phyloP scores from a whole-genome alignment of 2,113 vertebrate species.

The Sardina pilchardus region DNA sequence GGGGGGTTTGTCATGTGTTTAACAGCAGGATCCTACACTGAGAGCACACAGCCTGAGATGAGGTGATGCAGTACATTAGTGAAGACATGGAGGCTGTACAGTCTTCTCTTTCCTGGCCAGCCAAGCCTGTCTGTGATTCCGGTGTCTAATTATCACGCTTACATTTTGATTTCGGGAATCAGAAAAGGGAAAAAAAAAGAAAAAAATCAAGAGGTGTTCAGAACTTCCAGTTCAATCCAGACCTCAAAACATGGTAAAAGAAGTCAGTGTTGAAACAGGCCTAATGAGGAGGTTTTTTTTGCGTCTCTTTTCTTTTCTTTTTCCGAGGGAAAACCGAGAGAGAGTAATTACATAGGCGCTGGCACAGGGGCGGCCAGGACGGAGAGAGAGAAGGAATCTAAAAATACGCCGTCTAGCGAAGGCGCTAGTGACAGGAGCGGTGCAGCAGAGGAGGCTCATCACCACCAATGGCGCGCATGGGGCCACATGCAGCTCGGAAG shows the following conservation, averaged over 20 bases:
- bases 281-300: conserved; percentile 7
- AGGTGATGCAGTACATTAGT: conserved; percentile 33
- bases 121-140: background rate
- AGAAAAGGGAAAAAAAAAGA: background rate
- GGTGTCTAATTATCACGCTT: conserved; percentile 25
- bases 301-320: background rate
- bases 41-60: conserved; percentile 27
- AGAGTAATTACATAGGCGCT: conserved; percentile 11
- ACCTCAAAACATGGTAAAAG: conserved; percentile 6
- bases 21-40: conserved; percentile 38
- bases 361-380: background rate
- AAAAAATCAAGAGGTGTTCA: background rate
- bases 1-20: conserved; percentile 10
- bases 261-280: conserved; percentile 10
- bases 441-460: background rate
- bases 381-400: background rate
- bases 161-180: conserved; percentile 8
- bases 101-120: conserved; percentile 8
- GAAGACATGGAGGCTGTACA: conserved; percentile 13
- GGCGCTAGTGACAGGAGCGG: background rate
- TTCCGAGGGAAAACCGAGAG: background rate
- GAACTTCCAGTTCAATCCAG: conserved; percentile 13
- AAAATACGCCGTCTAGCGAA: background rate
- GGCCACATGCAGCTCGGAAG: background rate
- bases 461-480: background rate